phyloP scores from a whole-genome alignment of 2,888 invertebrate species.

The Drosophila emarginata region DNA sequence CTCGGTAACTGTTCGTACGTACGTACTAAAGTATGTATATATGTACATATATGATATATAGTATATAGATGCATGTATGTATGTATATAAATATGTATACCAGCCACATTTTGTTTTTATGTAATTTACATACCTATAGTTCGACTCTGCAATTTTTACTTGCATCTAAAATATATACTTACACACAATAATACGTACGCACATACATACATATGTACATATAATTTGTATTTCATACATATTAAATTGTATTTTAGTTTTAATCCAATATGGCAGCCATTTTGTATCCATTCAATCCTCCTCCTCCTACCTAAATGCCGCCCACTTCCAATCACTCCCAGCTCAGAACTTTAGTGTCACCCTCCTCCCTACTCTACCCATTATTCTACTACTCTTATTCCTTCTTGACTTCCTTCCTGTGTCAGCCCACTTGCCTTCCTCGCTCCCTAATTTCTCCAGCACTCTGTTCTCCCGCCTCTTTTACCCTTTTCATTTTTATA shows the following conservation, averaged over 20 bases:
- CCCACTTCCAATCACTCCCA: constrained; percentile 44
- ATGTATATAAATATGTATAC: constrained; percentile 33
- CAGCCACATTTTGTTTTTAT: constrained; percentile 29
- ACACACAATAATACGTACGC: not conserved
- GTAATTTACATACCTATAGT: constrained; percentile 24
- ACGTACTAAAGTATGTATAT: constrained; percentile 35
- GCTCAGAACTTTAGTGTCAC: not conserved
- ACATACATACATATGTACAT: constrained; percentile 14
- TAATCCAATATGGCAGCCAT: constrained; percentile 80
- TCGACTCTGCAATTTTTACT: constrained; percentile 9
- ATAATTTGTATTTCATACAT: constrained; percentile 53
- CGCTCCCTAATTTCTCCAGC: no score
- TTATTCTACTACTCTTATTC: constrained; percentile 21
- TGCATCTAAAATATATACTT: constrained; percentile 3
- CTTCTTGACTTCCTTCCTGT: constrained; percentile 10
- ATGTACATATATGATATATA: constrained; percentile 28
- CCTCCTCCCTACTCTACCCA: not conserved
- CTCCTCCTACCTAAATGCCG: not conserved
- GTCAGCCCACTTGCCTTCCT: constrained; percentile 8
- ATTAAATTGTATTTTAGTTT: constrained; percentile 76
- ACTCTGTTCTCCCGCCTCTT: not conserved
- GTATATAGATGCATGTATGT: constrained; percentile 14
- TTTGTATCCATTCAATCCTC: constrained; percentile 71
- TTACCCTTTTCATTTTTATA: constrained; percentile 14
- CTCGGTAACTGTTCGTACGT: constrained; percentile 69